phyloP scores from a whole-genome alignment of 2,888 invertebrate genomes.

The Meliscaeva auricollis region DNA sequence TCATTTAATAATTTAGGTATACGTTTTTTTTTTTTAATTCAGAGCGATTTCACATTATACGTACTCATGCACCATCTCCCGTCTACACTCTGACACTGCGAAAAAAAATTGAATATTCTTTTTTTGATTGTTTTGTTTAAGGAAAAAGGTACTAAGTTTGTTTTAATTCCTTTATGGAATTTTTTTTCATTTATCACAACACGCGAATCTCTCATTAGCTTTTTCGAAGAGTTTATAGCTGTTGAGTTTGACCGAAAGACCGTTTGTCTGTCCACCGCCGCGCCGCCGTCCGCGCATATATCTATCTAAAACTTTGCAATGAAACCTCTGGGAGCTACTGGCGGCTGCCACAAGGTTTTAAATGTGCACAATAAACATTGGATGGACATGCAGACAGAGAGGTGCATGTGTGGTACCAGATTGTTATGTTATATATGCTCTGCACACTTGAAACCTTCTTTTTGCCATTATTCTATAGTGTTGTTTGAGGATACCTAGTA shows the following conservation, averaged over 20 bases:
- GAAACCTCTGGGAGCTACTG: constrained; percentile 6
- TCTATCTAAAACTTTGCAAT: not conserved
- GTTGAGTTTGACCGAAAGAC: constrained; percentile 29
- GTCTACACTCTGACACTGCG: constrained; percentile 12
- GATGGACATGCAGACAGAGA: constrained; percentile 12
- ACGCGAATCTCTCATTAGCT: constrained; percentile 71
- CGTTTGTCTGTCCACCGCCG: not conserved
- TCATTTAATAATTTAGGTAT: constrained; percentile 29
- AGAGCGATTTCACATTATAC: not conserved
- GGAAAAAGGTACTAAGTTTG: constrained; percentile 67
- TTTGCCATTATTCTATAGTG: not conserved
- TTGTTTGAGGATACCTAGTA: not conserved
- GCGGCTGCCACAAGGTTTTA: constrained; percentile 25
- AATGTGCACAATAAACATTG: constrained; percentile 47
- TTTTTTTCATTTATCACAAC: constrained; percentile 69
- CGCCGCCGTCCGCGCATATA: too few species aligned
- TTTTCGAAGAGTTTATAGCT: constrained; percentile 44
- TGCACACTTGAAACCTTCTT: constrained; percentile 61
- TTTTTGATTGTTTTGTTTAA: not conserved
- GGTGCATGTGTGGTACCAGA: constrained; percentile 4
- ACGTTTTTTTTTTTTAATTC: constrained; percentile 18
- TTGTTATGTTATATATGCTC: constrained; percentile 50
- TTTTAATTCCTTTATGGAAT: constrained; percentile 69
- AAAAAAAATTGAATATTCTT: not conserved
- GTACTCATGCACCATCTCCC: not conserved